A percentile compares a stretch with the other conserved stretches of the same genome.
Conservation (phyloP, 2,797 vertebrate genomes). For the Pitangus sulphuratus region DNA sequence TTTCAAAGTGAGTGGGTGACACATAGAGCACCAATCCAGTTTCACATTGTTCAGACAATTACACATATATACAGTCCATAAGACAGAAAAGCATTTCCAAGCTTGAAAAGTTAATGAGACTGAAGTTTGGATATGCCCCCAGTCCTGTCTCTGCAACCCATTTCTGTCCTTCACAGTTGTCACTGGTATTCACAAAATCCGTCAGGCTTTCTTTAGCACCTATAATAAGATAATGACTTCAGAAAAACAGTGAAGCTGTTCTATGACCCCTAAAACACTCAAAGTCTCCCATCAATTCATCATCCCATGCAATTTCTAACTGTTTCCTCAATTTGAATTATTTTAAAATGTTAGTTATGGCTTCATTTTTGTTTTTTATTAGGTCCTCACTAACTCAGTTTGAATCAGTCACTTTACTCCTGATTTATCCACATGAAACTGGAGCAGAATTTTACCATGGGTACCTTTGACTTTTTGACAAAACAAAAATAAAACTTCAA, state of each 20-base stretch:
- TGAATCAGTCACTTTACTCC: not conserved
- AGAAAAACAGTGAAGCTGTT: not conserved
- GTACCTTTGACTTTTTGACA: not conserved
- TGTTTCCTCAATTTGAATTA: not conserved
- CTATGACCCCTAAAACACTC: not conserved
- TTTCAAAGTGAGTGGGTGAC: not conserved
- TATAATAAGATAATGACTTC: not conserved
- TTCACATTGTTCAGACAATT: not conserved
- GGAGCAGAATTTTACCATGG: not conserved
- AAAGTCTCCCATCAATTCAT: not conserved
- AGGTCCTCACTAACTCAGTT: not conserved
- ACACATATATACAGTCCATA: not conserved
- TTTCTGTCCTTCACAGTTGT: not conserved
- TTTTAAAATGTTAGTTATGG: not conserved
- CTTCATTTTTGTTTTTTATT: not conserved
- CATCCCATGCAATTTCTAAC: not conserved
- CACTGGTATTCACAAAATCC: not conserved
- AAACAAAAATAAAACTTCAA: not conserved
- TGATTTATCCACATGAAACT: accelerated
- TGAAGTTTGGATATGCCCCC: not conserved
- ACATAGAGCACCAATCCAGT: not conserved
- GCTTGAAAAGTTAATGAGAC: not conserved
- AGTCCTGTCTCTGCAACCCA: not conserved
- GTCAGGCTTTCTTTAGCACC: not conserved
- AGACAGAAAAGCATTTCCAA: not conserved